Base-by-base conservation (phyloP, 2,797 vertebrate genomes). In the Pseudomugil tenellus region DNA sequence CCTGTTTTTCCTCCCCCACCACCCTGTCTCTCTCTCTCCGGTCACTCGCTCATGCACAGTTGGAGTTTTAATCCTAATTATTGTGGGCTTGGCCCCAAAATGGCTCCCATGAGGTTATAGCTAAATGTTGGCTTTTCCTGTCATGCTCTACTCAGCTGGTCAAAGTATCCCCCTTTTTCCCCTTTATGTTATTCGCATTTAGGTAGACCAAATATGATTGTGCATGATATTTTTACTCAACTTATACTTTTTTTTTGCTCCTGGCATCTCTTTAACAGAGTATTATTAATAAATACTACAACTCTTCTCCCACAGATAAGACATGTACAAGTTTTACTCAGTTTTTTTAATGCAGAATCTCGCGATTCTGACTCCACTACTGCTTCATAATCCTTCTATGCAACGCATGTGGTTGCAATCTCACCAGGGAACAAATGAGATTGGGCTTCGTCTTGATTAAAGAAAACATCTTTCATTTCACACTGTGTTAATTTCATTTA, bases 31-130 rank as follows among this genome's bases (percentile, higher is more conserved):
- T 23, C 21, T 23, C 52, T 34, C 31, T 16, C 19, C 32, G 37
- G 65, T 43, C 25, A 51, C 60, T 65, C 60, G 26, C 52, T 72
- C 76, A 60, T 23, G 6, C 3, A 25, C 51, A 74, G 72, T 59
- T 62, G 70, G 65, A 84, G 67, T 66, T 66, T 37, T 64, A 58
- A 64, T 82, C 72, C 72, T 86, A 71, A 76, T 81, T 81, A 76
- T 58, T 11, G 14, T 37, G 37, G 67, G 74, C 73, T 72, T 72
- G 76, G 77, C 37, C 74, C 77, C 74, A 78, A 82, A 80, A 85
- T 79, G 72, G 73, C 76, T 87, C 86, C 81, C 80, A 25, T 41
- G 81, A 77, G 84, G 29, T 55, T 63, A 59, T 26, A 52, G 52
- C 54, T 46, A 70, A 72, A 83, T 61, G 72, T 26, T 57, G 72